Base-by-base conservation (phyloP, 1,140 invertebrate genomes). In the Lordiphosa collinella region DNA sequence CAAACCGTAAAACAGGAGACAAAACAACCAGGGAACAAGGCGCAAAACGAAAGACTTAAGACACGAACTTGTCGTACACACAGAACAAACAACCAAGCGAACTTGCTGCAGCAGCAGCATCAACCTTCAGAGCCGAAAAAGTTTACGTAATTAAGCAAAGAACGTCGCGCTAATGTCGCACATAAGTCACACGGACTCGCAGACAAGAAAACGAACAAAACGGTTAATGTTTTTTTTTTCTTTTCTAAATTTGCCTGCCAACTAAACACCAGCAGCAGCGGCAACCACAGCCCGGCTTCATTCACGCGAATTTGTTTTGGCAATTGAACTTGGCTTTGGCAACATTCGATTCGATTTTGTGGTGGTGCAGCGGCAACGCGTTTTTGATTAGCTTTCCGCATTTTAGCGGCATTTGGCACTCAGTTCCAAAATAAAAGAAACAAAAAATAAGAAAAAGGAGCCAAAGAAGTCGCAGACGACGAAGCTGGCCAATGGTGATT, bases 351-450 rank as follows among this genome's bases (percentile, higher is more conserved):
- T 64, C 55, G 56, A 60, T 72, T 70, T 71, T 74, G 9, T 36
- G 50, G 22, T 58, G 6, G 22, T 25, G 22, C 37, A 43, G 56
- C 22, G 58, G 73, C 78, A 72, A 87, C 82, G 84, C 85, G 85
- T 87, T 87, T 87, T 85, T 87, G 85, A 87, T 87, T 87, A 87
- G 79, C 72, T 87, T 85, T 78, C 75, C 79, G 85, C 85, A 85
- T 78, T 87, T 80, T 74, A 79, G 62, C 73, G 64, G 79, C 78
- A 68, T 72, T 75, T 80, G 76, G 65, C 67, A 70, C 66, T 70
- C 65, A 12, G 9, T 25, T 10, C 10, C n/a, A 10, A 11, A 22
- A 61, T 32, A 50, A 13, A 25, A 36, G 25, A 9, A 49, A 40
- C 16, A 34, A 53, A 14, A 10, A 16, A n/a, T 2, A 5, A n/a